phyloP scores from a whole-genome alignment of 1,140 invertebrate species.

The Papilio helenus region DNA sequence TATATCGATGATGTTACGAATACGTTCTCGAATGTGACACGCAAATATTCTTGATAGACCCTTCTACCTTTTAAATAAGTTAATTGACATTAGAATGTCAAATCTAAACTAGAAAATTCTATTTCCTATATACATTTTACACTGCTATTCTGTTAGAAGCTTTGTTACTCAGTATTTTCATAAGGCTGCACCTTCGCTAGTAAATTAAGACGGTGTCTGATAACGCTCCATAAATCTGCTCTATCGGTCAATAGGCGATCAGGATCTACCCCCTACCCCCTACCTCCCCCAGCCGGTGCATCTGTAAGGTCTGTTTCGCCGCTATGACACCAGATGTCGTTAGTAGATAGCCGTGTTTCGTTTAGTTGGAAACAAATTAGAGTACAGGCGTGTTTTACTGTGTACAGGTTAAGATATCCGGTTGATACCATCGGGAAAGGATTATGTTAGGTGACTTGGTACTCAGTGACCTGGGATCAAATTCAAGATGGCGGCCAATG shows the following conservation, averaged over 20 bases:
- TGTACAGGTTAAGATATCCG: background rate
- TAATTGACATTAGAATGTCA: background rate
- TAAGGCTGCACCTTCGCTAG: slow-evolving; percentile 30
- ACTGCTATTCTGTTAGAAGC: background rate
- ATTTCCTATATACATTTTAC: background rate
- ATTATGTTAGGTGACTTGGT: background rate
- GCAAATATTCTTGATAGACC: no score
- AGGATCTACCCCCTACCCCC: slow-evolving; percentile 39
- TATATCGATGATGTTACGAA: no score
- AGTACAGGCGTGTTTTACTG: background rate
- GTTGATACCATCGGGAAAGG: background rate
- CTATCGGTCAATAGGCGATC: slow-evolving; percentile 49
- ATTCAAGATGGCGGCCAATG: background rate
- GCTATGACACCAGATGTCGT: slow-evolving; percentile 35
- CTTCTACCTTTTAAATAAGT: background rate
- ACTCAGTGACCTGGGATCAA: background rate
- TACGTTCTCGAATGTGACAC: no score
- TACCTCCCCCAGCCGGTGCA: slow-evolving; percentile 11
- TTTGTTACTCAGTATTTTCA: slow-evolving; percentile 21
- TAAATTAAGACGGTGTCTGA: slow-evolving; percentile 53
- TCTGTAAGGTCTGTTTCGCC: slow-evolving; percentile 26
- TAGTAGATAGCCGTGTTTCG: slow-evolving; percentile 38
- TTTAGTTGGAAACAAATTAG: slow-evolving; percentile 34
- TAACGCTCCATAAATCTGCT: slow-evolving; percentile 50
- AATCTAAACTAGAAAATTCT: background rate